Conservation (phyloP, 2,888 invertebrate species). For the Eustalomyia histrio region DNA sequence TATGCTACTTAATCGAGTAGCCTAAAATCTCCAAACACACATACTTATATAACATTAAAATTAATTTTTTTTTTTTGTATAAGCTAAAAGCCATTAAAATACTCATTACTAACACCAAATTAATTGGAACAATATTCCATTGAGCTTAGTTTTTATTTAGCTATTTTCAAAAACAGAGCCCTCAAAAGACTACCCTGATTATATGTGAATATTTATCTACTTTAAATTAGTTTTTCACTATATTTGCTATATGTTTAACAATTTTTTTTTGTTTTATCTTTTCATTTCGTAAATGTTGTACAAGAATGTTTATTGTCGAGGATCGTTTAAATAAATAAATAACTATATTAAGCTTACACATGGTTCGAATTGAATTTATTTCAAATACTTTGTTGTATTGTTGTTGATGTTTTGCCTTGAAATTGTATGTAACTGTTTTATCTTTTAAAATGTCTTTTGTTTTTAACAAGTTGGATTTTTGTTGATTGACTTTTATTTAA, state of each 20-base stretch:
- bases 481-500: constrained; percentile 19
- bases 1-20: too few relatives aligned
- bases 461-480: neutral
- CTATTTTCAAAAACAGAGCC: neutral
- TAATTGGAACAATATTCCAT: too few relatives aligned
- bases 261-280: neutral
- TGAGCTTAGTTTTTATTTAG: too few relatives aligned
- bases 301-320: neutral
- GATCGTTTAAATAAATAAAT: constrained; percentile 33
- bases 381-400: constrained; percentile 16
- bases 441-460: constrained; percentile 12
- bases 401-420: constrained; percentile 2
- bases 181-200: neutral
- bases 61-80: too few relatives aligned
- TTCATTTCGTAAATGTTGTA: neutral
- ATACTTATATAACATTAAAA: too few relatives aligned
- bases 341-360: constrained; percentile 20
- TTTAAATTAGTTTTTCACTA: neutral
- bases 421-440: neutral
- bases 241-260: constrained; percentile 4
- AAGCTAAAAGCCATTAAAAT: too few relatives aligned
- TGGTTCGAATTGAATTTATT: constrained; percentile 26
- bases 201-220: neutral
- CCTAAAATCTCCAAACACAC: too few relatives aligned
- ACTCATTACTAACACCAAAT: too few relatives aligned